Percentiles rank a stretch among this genome's conserved stretches.
Evolutionary conservation across 2,797 vertebrate species (phyloP).

Genomic region (Notamacropus eugenii): DNA sequence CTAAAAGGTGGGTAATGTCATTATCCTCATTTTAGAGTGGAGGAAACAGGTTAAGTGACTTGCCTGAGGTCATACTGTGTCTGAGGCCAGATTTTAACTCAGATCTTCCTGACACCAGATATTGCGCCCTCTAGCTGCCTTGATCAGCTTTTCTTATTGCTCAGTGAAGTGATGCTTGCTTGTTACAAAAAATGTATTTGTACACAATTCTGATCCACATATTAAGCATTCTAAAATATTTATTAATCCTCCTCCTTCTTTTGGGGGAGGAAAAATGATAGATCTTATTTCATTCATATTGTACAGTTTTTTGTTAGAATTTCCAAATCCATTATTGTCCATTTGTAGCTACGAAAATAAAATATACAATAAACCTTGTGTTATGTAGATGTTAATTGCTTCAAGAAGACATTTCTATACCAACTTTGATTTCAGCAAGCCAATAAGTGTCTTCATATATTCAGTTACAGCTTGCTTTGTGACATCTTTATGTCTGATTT

Average conservation of each 20-base stretch:
- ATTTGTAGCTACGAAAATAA: not conserved
- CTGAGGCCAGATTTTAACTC: not conserved
- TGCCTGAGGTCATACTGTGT: not conserved
- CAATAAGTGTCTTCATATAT: not conserved
- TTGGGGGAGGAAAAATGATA: not conserved
- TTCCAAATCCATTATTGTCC: not conserved
- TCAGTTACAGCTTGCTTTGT: not conserved
- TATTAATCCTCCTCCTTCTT: not conserved
- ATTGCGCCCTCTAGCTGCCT: not conserved
- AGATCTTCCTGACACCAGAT: not conserved
- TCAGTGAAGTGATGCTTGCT: not conserved
- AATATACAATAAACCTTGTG: not conserved
- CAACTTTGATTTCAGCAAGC: not conserved
- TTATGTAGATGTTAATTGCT: not conserved
- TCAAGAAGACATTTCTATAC: not conserved
- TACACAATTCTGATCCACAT: not conserved
- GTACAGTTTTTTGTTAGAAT: not conserved
- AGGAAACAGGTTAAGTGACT: not conserved
- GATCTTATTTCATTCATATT: not conserved
- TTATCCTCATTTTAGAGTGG: not conserved
- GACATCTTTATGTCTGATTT: not conserved
- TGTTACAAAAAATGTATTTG: not conserved
- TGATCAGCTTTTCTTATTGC: not conserved
- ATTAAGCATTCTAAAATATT: not conserved
- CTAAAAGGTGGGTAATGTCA: not conserved